Conservation (phyloP, 2,888 invertebrate genomes). For the Xestia c-nigrum region DNA sequence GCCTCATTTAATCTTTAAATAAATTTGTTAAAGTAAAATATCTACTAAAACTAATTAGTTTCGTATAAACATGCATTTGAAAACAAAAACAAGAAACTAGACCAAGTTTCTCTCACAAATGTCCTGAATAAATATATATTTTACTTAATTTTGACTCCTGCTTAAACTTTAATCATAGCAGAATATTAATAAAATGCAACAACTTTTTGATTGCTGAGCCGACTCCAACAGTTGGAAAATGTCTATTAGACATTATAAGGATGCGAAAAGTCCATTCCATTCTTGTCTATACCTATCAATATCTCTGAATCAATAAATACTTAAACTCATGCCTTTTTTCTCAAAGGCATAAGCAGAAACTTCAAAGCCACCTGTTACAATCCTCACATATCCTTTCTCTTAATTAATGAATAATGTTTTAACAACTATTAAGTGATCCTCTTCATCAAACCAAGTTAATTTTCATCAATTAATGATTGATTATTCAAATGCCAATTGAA, state of each 20-base stretch:
- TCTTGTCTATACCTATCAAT: not conserved
- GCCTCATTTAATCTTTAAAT: not conserved
- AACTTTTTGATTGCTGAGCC: not conserved
- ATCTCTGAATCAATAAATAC: not conserved
- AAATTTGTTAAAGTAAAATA: not conserved
- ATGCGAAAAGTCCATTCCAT: not conserved
- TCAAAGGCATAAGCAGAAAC: not conserved
- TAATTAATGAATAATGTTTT: too few species aligned
- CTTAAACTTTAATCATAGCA: not conserved
- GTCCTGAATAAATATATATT: too few species aligned
- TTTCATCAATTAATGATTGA: not conserved
- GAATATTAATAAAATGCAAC: not conserved
- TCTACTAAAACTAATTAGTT: not conserved
- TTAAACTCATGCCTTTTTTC: not conserved
- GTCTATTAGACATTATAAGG: not conserved
- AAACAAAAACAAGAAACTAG: not conserved
- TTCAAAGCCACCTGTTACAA: not conserved
- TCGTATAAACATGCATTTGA: not conserved
- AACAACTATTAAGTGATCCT: not conserved
- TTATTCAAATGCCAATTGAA: conserved; percentile 17
- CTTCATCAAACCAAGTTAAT: too few species aligned
- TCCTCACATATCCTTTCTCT: not conserved
- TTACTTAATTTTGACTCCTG: not conserved
- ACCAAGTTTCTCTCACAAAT: too few species aligned
- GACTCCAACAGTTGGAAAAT: not conserved